Conservation (phyloP, 2,113 vertebrate genomes). For the Fulmarus glacialis region DNA sequence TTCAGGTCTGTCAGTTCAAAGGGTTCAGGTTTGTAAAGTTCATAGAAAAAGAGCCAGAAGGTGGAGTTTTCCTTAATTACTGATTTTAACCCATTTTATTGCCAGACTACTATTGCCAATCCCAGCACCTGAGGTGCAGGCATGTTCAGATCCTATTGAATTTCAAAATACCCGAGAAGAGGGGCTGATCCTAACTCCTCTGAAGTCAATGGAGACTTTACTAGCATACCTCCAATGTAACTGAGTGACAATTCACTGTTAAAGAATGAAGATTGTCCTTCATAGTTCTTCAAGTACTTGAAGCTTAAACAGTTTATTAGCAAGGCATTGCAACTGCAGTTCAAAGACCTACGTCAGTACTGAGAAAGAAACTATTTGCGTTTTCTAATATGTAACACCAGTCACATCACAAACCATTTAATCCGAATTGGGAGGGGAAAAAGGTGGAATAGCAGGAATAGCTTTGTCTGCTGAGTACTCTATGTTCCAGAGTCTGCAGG, state of each 20-base stretch:
- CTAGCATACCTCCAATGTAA: rapidly evolving
- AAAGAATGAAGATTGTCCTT: neutral
- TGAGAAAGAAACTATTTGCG: neutral
- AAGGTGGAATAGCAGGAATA: neutral
- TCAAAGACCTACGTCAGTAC: neutral
- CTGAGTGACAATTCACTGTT: neutral
- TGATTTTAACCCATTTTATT: neutral
- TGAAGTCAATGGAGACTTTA: neutral
- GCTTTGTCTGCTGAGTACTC: neutral
- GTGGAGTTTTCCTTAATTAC: neutral
- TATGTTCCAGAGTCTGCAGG: neutral
- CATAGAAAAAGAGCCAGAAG: neutral
- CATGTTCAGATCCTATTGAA: neutral
- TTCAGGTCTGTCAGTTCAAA: neutral
- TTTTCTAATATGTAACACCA: neutral
- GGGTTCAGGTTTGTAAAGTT: neutral
- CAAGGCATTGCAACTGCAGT: neutral
- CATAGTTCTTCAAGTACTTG: neutral
- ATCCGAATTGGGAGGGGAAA: neutral
- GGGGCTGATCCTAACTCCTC: neutral
- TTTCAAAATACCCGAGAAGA: neutral
- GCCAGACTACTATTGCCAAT: neutral
- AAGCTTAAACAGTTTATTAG: neutral
- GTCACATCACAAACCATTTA: neutral
- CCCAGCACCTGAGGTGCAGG: neutral